Conservation (phyloP, 2,888 invertebrate genomes). For the Autographa gamma region DNA sequence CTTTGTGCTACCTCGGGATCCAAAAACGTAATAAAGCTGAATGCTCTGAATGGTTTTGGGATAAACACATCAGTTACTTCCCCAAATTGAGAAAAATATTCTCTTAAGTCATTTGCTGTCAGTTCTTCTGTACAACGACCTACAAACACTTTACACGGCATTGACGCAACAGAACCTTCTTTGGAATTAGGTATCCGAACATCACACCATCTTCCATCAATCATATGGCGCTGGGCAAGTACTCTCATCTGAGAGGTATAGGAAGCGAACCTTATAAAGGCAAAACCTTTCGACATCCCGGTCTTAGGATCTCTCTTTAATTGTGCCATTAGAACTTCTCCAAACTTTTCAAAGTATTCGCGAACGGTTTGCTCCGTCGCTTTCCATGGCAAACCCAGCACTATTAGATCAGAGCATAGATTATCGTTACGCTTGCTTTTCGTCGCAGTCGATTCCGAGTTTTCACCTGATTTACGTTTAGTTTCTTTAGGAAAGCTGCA, state of each 20-base stretch:
- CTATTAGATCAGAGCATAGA: slow-evolving; percentile 98
- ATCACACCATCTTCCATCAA: slow-evolving; percentile 99
- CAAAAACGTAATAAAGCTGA: slow-evolving; percentile 95
- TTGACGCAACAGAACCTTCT: slow-evolving; percentile 92
- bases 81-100: slow-evolving; percentile 94
- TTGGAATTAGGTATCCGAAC: slow-evolving; percentile 99
- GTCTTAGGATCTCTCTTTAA: slow-evolving; percentile 97
- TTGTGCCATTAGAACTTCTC: slow-evolving; percentile 99
- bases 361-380: slow-evolving; percentile 98
- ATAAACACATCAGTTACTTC: slow-evolving; percentile 96
- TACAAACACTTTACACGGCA: slow-evolving; percentile 95
- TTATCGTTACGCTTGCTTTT: slow-evolving; percentile 98
- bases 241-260: slow-evolving; percentile 98
- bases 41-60: slow-evolving; percentile 95
- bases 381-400: slow-evolving; percentile 99
- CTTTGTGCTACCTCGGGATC: slow-evolving; percentile 94
- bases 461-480: slow-evolving; percentile 98
- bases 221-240: slow-evolving; percentile 97
- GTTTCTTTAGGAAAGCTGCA: slow-evolving; percentile 97
- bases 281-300: slow-evolving; percentile 99
- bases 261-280: slow-evolving; percentile 98
- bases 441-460: slow-evolving; percentile 94
- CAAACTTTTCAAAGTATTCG: slow-evolving; percentile 99
- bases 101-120: slow-evolving; percentile 93
- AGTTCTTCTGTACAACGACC: slow-evolving; percentile 95